Evolutionary conservation across 2,888 invertebrate species (phyloP).

Genomic region (Agelastica alni): DNA sequence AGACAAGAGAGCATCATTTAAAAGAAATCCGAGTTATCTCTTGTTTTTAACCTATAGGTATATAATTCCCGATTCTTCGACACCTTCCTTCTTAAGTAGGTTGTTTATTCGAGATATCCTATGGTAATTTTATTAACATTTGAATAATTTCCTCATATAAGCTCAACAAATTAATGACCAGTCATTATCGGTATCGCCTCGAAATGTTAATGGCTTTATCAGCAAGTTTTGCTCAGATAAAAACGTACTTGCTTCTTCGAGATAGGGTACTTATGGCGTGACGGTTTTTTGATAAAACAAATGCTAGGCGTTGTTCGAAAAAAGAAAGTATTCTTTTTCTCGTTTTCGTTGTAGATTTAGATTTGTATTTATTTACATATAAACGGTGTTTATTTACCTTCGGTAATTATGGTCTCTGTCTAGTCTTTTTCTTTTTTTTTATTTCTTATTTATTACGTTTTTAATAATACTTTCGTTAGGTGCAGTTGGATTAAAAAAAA

Average conservation of each 20-base stretch:
- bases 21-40: slow-evolving; percentile 32
- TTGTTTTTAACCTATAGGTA: slow-evolving; percentile 32
- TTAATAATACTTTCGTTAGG: no score
- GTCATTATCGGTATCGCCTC: slow-evolving; percentile 26
- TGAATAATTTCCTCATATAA: slow-evolving; percentile 37
- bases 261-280: background rate
- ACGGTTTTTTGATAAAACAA: background rate
- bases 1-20: slow-evolving; percentile 31
- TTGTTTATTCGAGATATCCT: slow-evolving; percentile 33
- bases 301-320: background rate
- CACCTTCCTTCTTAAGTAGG: slow-evolving; percentile 36
- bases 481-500: no score
- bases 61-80: slow-evolving; percentile 37
- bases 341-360: no score
- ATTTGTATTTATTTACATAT: no score
- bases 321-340: background rate
- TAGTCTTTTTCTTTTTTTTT: no score
- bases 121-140: slow-evolving; percentile 35
- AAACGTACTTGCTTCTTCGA: background rate
- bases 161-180: slow-evolving; percentile 34
- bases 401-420: no score
- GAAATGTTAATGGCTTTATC: slow-evolving; percentile 30
- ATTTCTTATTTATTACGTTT: no score
- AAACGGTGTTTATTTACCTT: no score
- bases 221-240: slow-evolving; percentile 24